Base-by-base conservation (phyloP, 2,113 vertebrate species). In the Arothron firmamentum region DNA sequence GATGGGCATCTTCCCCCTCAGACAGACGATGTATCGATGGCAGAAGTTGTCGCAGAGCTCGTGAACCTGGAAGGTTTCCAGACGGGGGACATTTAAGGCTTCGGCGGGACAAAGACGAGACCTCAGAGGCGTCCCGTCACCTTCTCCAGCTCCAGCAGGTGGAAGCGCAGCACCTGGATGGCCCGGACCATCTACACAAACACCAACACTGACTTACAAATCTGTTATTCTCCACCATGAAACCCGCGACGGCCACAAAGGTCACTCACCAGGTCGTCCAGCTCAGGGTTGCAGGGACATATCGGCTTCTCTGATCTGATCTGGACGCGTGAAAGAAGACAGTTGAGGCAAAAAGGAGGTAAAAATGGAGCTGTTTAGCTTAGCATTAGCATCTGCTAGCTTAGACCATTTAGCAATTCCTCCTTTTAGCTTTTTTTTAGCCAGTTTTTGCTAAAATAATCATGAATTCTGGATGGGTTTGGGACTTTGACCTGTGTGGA, bases 11-110 rank as follows among this genome's bases (percentile, higher is more conserved):
- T 98, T 98, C 65, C 95, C 96, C 87, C 96, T 98, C 90, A 98
- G 94, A 86, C 96, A 98, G 91, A 94, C 96, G 92, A 97, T 96
- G 90, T 98, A 97, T 76, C 95, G 95, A 86, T 96, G 94, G 86
- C 96, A 98, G 92, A 98, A 98, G 92, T 98, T 97, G 91, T 98
- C 96, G 81, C 96, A 98, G 61, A 98, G 91, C 90, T 97, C 96
- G 79, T 97, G 95, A 78, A 97, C 96, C 96, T 98, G 81, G 53
- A 62, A 21, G 25, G 25, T 28, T 28, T 28, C 4, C 25, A 7
- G 25, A 28, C 3, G 2, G 25, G 6, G 25, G 6, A 28, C 25
- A 28, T 7, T 28, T 7, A 28, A 28, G 3, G 25, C 25, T 5
- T 28, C 25, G 6, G 25, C 25, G 6, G 15, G 8, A 49, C 7